Evolutionary conservation across 2,888 invertebrate genomes (phyloP), one percentile per base, ranked within the genome.

Genomic region (Achlya flavicornis): DNA sequence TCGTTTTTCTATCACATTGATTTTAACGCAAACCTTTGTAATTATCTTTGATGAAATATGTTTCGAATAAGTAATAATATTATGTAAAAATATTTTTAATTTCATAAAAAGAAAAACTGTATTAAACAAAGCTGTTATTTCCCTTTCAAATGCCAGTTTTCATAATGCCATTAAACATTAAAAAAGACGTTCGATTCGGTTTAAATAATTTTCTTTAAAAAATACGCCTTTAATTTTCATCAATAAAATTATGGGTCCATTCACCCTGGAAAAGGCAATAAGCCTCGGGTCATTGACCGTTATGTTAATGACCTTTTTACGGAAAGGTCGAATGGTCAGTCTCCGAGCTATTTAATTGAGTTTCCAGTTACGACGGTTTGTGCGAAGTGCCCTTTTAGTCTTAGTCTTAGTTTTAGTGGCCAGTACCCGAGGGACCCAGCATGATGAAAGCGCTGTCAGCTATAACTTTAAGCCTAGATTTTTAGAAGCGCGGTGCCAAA

Each of bases 361-460:
- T 53, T 53, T 53, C 7, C 53, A 53, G 53, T 53, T 53, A 53
- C 53, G 53, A 53, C 53, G 10, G 19, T 53, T 53, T 19, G 53
- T 53, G 53, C 53, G 53, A 53, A 53, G 19, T 53, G 53, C 53
- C 16, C 26, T n/a, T 46, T 5, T n/a, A 19, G 48, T n/a, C n/a
- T 26, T 26, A 26, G 26, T 53, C 53, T 53, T 53, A 19, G 53
- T 53, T 53, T 53, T 53, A 53, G 53, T 53, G 19, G 19, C 53
- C 10, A 3, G 53, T 19, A 53, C 53, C 19, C 53, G 3, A 10
- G 53, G 19, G 53, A 53, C 19, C 16, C 7, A 16, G 19, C 4
- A 19, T 53, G 53, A 53, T 53, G 53, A 53, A 53, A 53, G 53
- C 6, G 10, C 16, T 6, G 48, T 12, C 48, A 48, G 16, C 48